Evolutionary conservation across 2,113 vertebrate species (phyloP), one percentile per base, ranked within the genome.

Genomic region (Xiphias gladius): DNA sequence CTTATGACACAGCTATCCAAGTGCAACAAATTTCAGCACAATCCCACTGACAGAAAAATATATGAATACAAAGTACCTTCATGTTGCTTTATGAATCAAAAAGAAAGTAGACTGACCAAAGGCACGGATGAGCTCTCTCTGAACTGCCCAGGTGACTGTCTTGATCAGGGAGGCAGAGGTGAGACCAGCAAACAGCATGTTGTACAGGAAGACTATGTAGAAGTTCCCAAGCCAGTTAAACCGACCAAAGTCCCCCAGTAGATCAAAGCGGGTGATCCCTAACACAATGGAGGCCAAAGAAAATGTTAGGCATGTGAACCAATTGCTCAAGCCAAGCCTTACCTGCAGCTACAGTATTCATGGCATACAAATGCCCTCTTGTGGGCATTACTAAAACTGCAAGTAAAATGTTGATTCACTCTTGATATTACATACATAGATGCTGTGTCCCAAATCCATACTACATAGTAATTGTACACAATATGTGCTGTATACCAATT

Each of bases 201-300:
- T 99, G 95, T 99, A 99, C 20, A 99, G 93, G 89, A 99, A 97
- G 59, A 99, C 94, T 0, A 98, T 94, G 94, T 98, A 97, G 92
- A 99, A 99, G 91, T 97, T 99, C 46, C 97, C 97, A 55, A 99
- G 90, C 98, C 98, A 99, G 94, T 99, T 96, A 86, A 97, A 98
- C 17, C 97, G 96, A 46, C 98, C 98, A 61, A 97, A 99, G 84
- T 98, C 97, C 62, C 98, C 98, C 88, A 99, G 94, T 20, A 99
- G 94, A 87, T 99, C 98, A 22, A 99, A 99, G 43, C 96, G 96
- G 26, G 98, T 99, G 91, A 99, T 98, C 6, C 98, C 98, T 99
- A 72, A 37, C 61, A 70, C 9, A 17, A 71, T 32, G 1, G 9
- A 80, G 30, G 16, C 10, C 68, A 39, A 6, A 6, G n/a, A 61